Conservation (phyloP, 2,113 vertebrate species). For the Alectura lathami region DNA sequence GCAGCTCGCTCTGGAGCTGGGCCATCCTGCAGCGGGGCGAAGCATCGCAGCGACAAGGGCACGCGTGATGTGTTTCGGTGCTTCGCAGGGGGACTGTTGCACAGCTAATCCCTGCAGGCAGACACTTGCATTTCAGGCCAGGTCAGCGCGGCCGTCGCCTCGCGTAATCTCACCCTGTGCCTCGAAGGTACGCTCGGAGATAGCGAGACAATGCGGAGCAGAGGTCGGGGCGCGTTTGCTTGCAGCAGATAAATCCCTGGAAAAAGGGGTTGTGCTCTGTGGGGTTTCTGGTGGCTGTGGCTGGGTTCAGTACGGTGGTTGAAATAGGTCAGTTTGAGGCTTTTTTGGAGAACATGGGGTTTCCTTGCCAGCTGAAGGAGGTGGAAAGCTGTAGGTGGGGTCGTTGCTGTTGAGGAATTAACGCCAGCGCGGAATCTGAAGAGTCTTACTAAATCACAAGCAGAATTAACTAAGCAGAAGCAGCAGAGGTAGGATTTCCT, state of each 20-base stretch:
- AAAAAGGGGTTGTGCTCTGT: background rate
- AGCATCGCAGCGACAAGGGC: background rate
- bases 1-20: background rate
- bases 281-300: background rate
- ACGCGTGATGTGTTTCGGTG: rapidly evolving
- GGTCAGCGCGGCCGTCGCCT: rapidly evolving
- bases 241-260: background rate
- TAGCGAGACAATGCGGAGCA: background rate
- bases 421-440: background rate
- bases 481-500: background rate
- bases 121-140: background rate
- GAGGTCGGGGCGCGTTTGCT: conserved; percentile 34
- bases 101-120: background rate
- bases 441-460: background rate
- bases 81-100: background rate
- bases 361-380: background rate
- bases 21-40: rapidly evolving
- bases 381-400: background rate
- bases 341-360: background rate
- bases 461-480: background rate
- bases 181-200: background rate
- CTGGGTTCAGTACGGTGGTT: background rate
- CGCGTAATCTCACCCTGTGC: background rate
- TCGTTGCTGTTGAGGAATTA: background rate
- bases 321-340: too few species aligned